Evolutionary conservation across 2,888 invertebrate genomes (phyloP), one percentile per base, ranked within the genome.

Genomic region (Noctua comes): DNA sequence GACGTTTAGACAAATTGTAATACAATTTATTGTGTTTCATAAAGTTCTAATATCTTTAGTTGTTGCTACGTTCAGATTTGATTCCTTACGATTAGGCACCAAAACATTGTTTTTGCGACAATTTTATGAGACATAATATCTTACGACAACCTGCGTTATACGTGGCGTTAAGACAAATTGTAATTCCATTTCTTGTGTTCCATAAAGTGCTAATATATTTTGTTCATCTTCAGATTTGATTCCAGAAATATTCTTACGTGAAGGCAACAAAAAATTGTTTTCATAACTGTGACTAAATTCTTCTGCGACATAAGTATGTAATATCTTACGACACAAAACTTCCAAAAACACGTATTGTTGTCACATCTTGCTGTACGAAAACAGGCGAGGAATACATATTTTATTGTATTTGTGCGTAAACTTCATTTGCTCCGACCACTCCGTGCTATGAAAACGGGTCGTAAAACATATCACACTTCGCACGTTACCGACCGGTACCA

Each of bases 391-490:
- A 68, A 77, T 54, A 77, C 64, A 73, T 59, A 75, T 79, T 81
- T 85, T 77, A 84, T 85, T 77, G 80, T 83, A 84, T 84, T 85
- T 86, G 73, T 76, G 65, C 70, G 82, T 75, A 76, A 86, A 86
- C 79, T 86, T 87, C 48, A 84, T 88, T 87, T 84, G 72, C 18
- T 40, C 65, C 16, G 57, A 84, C 76, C 81, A 77, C 73, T 66
- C 65, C 65, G 73, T 65, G 75, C 73, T 66, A 85, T 71, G 73
- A 76, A 79, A 68, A 70, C n/a, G 51, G 68, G 59, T 86, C 84
- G 81, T 87, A 88, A 87, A 86, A 65, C 76, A 84, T 79, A 88
- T 79, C 80, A 76, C 74, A 46, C 69, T 77, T 65, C 13, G 40
- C 70, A 75, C 88, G 76, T 86, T 86, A 40, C 70, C 31, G 78